Percentiles rank a stretch among this genome's conserved stretches.
Evolutionary conservation across 2,113 vertebrate genomes (phyloP).

Genomic region (Gnathonemus longibarbis): DNA sequence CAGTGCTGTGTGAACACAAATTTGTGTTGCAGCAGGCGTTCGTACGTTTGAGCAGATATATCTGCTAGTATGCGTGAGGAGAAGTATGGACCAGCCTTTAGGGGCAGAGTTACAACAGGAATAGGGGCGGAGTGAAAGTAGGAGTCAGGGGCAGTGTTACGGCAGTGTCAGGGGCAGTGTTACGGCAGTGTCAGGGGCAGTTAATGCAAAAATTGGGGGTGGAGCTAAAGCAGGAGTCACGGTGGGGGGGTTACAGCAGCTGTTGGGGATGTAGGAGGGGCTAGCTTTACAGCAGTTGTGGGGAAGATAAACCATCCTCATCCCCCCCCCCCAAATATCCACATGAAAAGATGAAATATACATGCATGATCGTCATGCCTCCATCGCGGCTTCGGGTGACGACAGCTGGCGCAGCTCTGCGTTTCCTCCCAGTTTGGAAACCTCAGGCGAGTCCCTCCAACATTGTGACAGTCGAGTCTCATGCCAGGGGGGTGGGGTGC

Average conservation of each 20-base stretch:
- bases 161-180: background rate
- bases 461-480: constrained; percentile 49
- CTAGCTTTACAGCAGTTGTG: background rate
- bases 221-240: background rate
- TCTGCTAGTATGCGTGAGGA: no score
- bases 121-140: no score
- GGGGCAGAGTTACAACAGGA: no score
- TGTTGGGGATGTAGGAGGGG: background rate
- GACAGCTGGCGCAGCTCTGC: constrained; percentile 40
- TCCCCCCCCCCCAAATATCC: background rate
- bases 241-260: background rate
- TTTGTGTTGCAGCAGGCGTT: no score
- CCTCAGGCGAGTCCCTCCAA: background rate
- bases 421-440: background rate
- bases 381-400: constrained; percentile 59
- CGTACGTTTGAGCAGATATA: no score
- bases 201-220: background rate
- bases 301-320: background rate
- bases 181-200: constrained; percentile 37
- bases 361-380: background rate
- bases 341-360: background rate
- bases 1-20: no score
- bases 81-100: no score
- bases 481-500: constrained; percentile 75
- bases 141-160: constrained; percentile 48